Base-by-base conservation (phyloP, 2,113 vertebrate genomes). In the Budorcas taxicolor region DNA sequence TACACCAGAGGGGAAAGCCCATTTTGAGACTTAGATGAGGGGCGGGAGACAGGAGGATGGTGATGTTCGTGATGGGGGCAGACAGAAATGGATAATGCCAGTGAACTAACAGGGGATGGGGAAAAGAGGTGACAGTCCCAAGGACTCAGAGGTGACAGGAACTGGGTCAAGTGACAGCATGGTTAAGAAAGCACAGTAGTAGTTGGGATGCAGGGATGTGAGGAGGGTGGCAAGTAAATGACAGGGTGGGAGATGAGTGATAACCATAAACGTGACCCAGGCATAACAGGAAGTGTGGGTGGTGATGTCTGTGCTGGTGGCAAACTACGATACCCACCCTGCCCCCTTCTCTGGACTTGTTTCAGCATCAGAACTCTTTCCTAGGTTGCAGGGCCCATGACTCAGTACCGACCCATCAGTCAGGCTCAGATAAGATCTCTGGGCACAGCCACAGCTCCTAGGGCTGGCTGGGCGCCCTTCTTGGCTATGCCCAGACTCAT, bases 341-440 rank as follows among this genome's bases (percentile, higher is more conserved):
- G 13, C 25, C 52, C 25, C 33, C 33, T 80, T 55, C n/a, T 62
- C 80, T n/a, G 80, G 45, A 12, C 50, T 62, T 74, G 12, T 97
- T 97, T 93, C 87, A 71, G 95, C 94, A 87, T 23, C 1, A 5
- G 25, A 83, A 84, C 84, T 81, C 21, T 97, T 97, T 94, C 78
- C 82, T 94, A 97, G 92, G 90, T 93, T 25, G 10, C 81, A 10
- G 90, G 92, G 92, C 47, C 87, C n/a, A 10, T 98, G 98, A 98
- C 93, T 97, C 95, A 98, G 47, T 76, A 5, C 57, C 40, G 6
- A 82, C 7, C 4, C 52, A 86, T 21, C 81, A 91, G 31, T 60
- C 67, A 21, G 52, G 29, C 62, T 33, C 83, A 6, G 97, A 98
- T 97, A 97, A 91, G 64, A 97, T 98, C 95, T 97, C 64, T 12